phyloP scores from a whole-genome alignment of 2,888 invertebrate species.

The Microplitis manilae region DNA sequence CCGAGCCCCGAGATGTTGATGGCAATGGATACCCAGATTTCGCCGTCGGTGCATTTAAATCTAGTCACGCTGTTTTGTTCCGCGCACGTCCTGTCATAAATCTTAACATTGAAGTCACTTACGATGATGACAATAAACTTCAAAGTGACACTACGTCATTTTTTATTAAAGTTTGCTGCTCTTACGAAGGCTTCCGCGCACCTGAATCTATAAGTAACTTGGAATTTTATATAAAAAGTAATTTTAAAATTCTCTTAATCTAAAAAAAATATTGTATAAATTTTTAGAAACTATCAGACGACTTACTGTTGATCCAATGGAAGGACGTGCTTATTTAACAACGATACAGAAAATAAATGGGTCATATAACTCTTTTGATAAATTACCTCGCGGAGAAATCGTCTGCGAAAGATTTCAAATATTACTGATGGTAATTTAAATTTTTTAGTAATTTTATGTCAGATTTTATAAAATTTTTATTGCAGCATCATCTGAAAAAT shows the following conservation, averaged over 20 bases:
- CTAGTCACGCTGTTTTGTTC: slow-evolving; percentile 67
- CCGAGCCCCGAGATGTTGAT: slow-evolving; percentile 70
- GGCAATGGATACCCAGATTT: slow-evolving; percentile 68
- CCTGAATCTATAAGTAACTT: slow-evolving; percentile 56
- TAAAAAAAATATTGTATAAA: slow-evolving; percentile 5
- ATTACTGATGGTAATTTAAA: slow-evolving; percentile 50
- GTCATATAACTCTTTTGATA: slow-evolving; percentile 44
- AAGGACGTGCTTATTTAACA: slow-evolving; percentile 52
- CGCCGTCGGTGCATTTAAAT: slow-evolving; percentile 69
- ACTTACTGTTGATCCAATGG: slow-evolving; percentile 53
- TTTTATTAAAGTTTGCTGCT: slow-evolving; percentile 49
- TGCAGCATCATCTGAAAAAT: slow-evolving; percentile 58
- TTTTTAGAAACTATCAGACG: slow-evolving; percentile 48
- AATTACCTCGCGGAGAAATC: slow-evolving; percentile 38
- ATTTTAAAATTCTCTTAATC: not conserved
- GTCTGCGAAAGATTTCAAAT: slow-evolving; percentile 49
- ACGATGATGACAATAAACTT: slow-evolving; percentile 44
- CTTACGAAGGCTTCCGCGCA: slow-evolving; percentile 53
- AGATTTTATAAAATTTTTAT: slow-evolving; percentile 9
- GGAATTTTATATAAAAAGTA: not conserved
- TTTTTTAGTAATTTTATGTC: not conserved
- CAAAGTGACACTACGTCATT: slow-evolving; percentile 52
- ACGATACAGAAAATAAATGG: slow-evolving; percentile 36
- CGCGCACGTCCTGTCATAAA: slow-evolving; percentile 63
- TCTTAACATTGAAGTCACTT: slow-evolving; percentile 45